Conservation (phyloP, 2,113 vertebrate genomes). For the Daphoenositta chrysoptera region DNA sequence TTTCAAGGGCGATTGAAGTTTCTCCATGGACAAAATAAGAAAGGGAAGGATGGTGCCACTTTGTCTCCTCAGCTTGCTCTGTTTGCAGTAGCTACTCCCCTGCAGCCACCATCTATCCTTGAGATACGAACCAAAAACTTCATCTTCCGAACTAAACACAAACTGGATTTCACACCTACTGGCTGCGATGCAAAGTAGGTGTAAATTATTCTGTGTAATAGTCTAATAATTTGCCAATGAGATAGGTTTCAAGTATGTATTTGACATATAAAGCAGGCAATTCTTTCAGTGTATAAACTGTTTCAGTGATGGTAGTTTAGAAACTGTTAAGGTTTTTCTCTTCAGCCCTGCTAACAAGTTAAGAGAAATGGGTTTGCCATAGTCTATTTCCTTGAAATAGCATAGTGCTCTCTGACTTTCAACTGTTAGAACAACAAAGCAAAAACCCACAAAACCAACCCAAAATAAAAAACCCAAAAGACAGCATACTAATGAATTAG, state of each 20-base stretch:
- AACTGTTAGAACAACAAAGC: neutral
- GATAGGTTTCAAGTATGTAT: neutral
- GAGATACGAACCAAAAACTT: constrained; percentile 86
- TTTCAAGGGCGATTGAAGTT: constrained; percentile 85
- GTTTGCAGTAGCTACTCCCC: constrained; percentile 81
- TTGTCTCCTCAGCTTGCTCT: constrained; percentile 81
- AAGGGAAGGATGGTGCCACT: constrained; percentile 74
- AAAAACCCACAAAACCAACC: neutral
- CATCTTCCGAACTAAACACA: constrained; percentile 87
- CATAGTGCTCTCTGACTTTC: neutral
- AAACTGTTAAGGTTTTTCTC: neutral
- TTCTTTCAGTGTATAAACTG: neutral
- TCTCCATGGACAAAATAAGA: constrained; percentile 85
- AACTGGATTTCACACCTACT: constrained; percentile 84
- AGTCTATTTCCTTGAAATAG: neutral
- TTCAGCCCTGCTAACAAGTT: neutral
- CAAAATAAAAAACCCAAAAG: neutral
- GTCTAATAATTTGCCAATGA: neutral
- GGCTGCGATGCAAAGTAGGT: constrained; percentile 84
- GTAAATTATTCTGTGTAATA: neutral
- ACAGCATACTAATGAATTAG: neutral
- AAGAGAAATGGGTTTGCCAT: neutral
- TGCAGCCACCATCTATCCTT: constrained; percentile 83
- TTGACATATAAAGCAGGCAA: neutral
- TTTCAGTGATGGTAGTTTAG: neutral